Percentiles rank a stretch among this genome's conserved stretches.
These are phyloP conservation scores for Mesodorylaimus sp. DNA, from an alignment of 2,888 invertebrate genomes.

Conservation along the genomic window DNA sequence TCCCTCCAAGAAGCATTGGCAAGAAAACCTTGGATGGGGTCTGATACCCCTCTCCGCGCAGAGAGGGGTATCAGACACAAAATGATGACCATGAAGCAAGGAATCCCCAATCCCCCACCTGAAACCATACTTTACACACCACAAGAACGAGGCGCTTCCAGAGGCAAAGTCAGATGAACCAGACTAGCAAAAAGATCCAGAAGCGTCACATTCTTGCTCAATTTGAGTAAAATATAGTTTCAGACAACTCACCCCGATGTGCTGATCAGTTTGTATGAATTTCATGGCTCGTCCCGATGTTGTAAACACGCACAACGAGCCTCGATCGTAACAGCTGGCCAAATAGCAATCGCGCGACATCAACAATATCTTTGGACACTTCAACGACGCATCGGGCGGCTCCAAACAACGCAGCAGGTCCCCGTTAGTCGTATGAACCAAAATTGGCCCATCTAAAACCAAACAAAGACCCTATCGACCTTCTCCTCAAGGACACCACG, in stretches of 20 bases:
- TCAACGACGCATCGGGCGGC: slow-evolving; percentile 50
- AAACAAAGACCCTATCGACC: neutral
- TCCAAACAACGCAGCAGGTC: slow-evolving; percentile 79
- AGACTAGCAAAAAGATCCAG: too few species aligned
- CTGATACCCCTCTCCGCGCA: too few species aligned
- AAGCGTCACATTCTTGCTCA: too few species aligned
- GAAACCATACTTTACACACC: too few species aligned
- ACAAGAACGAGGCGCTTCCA: too few species aligned
- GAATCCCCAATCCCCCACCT: too few species aligned
- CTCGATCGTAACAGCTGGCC: slow-evolving; percentile 56
- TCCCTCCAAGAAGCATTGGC: neutral
- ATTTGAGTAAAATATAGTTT: too few species aligned
- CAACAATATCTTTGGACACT: slow-evolving; percentile 10
- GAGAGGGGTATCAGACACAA: too few species aligned
- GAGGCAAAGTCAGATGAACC: too few species aligned
- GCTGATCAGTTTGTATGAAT: neutral
- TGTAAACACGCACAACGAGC: slow-evolving; percentile 19
- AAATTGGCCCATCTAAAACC: slow-evolving; percentile 65
- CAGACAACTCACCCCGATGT: neutral
- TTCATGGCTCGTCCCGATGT: slow-evolving; percentile 17
- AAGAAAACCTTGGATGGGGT: too few species aligned
- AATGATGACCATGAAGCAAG: too few species aligned
- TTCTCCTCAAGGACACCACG: neutral
- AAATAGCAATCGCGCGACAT: slow-evolving; percentile 88
- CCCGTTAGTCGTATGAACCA: slow-evolving; percentile 93